These are phyloP conservation scores for Allacma fusca DNA, from an alignment of 2,888 invertebrate species.

Conservation along the genomic window DNA sequence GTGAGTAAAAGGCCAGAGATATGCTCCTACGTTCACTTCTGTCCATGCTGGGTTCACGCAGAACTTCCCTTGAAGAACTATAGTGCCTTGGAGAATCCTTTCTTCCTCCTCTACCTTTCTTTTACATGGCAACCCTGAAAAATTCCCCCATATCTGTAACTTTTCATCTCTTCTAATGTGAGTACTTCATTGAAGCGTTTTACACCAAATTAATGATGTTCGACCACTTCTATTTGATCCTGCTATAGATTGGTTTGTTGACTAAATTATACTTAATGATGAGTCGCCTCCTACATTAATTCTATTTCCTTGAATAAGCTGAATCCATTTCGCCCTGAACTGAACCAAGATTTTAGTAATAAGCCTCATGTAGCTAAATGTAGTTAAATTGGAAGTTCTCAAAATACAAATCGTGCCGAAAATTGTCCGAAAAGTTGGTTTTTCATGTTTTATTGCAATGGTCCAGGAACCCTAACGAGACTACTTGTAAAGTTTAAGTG, in stretches of 20 bases:
- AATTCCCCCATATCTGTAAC: constrained; percentile 2
- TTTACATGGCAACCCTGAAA: neutral
- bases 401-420: too few relatives aligned
- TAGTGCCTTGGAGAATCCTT: neutral
- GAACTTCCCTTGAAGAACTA: neutral
- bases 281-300: constrained; percentile 14
- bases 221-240: constrained; percentile 17
- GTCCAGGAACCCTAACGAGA: too few relatives aligned
- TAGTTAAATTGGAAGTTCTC: too few relatives aligned
- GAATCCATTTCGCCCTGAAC: too few relatives aligned
- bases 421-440: too few relatives aligned
- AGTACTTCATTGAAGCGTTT: constrained; percentile 20
- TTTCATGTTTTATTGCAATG: too few relatives aligned
- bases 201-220: constrained; percentile 26
- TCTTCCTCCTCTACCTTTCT: neutral
- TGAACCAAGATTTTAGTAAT: too few relatives aligned
- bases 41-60: neutral
- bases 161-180: constrained; percentile 29
- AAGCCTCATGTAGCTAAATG: too few relatives aligned
- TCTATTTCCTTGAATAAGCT: too few relatives aligned
- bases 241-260: neutral
- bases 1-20: neutral
- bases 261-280: constrained; percentile 22
- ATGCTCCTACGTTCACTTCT: constrained; percentile 7
- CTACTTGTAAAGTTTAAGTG: too few relatives aligned